These are phyloP conservation scores for Stomatorhinus walkeri DNA, from an alignment of 2,797 vertebrate species.

Conservation along the genomic window DNA sequence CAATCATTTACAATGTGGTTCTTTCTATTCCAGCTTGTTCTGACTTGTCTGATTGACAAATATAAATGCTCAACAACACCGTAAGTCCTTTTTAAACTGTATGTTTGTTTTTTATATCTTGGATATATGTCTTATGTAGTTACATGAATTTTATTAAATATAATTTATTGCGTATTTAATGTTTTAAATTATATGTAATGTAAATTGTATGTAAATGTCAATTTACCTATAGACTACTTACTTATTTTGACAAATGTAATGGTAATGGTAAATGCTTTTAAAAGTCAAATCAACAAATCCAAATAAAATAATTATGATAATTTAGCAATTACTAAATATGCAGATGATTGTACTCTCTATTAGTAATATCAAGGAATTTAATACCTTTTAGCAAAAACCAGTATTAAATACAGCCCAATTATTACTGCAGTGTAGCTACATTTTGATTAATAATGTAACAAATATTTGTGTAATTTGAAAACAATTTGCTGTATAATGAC, in stretches of 20 bases:
- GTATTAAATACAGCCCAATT: not conserved
- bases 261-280: not conserved
- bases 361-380: not conserved
- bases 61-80: constrained; percentile 37
- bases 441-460: not conserved
- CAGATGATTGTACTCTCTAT: not conserved
- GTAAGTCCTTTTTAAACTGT: constrained; percentile 43
- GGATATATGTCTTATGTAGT: not conserved
- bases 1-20: constrained; percentile 48
- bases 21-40: constrained; percentile 38
- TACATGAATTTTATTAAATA: not conserved
- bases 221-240: not conserved
- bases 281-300: not conserved
- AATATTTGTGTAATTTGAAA: not conserved
- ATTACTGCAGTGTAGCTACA: not conserved
- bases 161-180: not conserved
- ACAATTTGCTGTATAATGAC: not conserved
- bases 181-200: not conserved
- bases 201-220: too few relatives aligned
- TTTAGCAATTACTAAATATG: not conserved
- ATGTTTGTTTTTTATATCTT: not conserved
- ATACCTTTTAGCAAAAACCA: not conserved
- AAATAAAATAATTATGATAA: not conserved
- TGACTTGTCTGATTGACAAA: constrained; percentile 40
- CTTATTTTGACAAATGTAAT: not conserved